Conservation (phyloP, 2,888 invertebrate genomes). For the Gibbula magus region DNA sequence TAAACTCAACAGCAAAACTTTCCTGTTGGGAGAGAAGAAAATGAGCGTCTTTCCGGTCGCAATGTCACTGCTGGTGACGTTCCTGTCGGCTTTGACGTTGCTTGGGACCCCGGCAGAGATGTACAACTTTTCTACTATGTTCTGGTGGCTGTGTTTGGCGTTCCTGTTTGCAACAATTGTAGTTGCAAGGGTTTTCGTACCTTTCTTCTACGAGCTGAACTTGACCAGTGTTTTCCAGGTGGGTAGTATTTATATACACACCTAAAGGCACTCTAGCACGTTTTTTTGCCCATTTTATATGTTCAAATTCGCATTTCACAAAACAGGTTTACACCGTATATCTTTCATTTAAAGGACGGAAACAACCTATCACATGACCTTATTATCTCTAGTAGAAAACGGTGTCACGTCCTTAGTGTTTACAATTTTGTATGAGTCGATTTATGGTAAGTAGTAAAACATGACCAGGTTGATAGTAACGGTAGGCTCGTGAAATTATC, state of each 20-base stretch:
- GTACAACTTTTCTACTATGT: constrained; percentile 67
- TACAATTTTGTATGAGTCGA: too few species aligned
- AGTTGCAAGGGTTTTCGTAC: constrained; percentile 60
- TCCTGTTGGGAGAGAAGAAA: constrained; percentile 67
- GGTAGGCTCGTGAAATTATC: too few species aligned
- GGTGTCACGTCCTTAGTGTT: too few species aligned
- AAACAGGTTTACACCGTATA: too few species aligned
- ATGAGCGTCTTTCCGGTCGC: constrained; percentile 66
- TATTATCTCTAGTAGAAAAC: too few species aligned
- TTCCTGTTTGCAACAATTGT: constrained; percentile 65
- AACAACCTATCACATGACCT: too few species aligned
- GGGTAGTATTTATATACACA: constrained; percentile 3
- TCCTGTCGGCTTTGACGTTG: constrained; percentile 66
- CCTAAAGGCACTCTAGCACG: too few species aligned
- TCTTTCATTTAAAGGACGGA: too few species aligned
- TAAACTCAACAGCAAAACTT: constrained; percentile 59
- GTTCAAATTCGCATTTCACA: too few species aligned
- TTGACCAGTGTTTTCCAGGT: constrained; percentile 67
- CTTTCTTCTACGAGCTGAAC: constrained; percentile 60
- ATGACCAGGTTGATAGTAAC: too few species aligned
- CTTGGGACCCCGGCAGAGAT: constrained; percentile 72
- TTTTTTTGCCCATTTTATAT: too few species aligned
- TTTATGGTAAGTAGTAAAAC: too few species aligned
- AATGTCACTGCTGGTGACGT: constrained; percentile 63
- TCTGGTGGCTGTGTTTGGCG: constrained; percentile 60